A percentile compares a stretch with the other conserved stretches of the same genome.
Evolutionary conservation across 53 echinoderm and acorn worm species (phyloP).

Genomic region (Crossaster papposus): DNA sequence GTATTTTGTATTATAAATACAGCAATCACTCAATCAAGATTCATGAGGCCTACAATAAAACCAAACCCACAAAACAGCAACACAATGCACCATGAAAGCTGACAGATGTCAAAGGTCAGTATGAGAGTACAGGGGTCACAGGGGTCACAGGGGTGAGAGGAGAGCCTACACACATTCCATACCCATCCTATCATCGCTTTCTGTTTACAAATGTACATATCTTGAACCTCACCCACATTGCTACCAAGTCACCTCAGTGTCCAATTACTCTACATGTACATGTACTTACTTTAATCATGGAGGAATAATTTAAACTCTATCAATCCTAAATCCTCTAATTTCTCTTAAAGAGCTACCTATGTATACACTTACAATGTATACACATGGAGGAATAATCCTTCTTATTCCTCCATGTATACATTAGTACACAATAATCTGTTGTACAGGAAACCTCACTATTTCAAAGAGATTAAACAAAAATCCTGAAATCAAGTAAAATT

Average conservation of each 20-base stretch:
- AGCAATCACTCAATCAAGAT: slow-evolving; percentile 4
- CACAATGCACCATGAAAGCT: background rate
- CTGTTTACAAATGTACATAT: background rate
- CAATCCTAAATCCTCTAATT: too few relatives aligned
- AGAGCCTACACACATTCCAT: slow-evolving; percentile 11
- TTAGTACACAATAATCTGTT: too few relatives aligned
- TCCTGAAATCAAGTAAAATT: background rate
- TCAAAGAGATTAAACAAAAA: too few relatives aligned
- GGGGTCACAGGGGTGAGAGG: background rate
- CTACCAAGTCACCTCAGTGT: background rate
- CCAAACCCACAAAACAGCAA: background rate
- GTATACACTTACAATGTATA: too few relatives aligned
- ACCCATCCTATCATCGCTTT: background rate
- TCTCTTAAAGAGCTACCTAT: too few relatives aligned
- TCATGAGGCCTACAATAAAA: background rate
- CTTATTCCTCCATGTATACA: too few relatives aligned
- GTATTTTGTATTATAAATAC: background rate
- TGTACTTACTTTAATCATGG: too few relatives aligned
- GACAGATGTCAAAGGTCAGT: background rate
- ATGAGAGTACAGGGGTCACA: background rate
- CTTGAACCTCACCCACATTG: background rate
- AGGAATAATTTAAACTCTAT: too few relatives aligned
- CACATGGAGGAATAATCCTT: too few relatives aligned
- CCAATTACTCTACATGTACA: background rate
- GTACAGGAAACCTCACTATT: too few relatives aligned